These are phyloP conservation scores for Mythimna ferrago DNA, from an alignment of 2,888 invertebrate species.

Conservation along the genomic window DNA sequence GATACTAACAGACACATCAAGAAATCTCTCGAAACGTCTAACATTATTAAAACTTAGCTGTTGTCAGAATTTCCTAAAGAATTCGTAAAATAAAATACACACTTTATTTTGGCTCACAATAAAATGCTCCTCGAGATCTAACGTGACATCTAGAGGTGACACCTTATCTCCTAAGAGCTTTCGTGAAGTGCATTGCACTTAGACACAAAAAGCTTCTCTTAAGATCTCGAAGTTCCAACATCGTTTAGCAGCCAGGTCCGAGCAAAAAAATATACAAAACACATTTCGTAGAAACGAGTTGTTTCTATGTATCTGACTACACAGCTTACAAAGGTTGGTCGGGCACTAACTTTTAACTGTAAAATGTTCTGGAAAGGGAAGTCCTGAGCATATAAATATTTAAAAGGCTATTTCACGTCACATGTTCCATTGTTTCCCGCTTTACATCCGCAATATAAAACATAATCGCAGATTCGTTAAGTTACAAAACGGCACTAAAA, in stretches of 20 bases:
- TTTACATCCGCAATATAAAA: conserved; percentile 74
- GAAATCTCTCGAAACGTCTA: not conserved
- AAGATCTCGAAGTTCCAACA: conserved; percentile 9
- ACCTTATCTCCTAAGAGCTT: conserved; percentile 22
- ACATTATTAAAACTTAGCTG: not conserved
- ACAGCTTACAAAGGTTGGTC: conserved; percentile 41
- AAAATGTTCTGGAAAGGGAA: conserved; percentile 58
- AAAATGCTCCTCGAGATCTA: not conserved
- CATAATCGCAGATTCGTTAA: conserved; percentile 74
- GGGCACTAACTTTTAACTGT: conserved; percentile 61
- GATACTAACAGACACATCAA: not conserved
- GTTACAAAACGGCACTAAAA: conserved; percentile 74
- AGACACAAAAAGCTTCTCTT: conserved; percentile 17
- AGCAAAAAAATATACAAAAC: conserved; percentile 36
- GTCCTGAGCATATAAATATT: conserved; percentile 63
- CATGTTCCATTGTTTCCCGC: conserved; percentile 73
- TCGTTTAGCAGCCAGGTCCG: not conserved
- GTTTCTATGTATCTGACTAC: conserved; percentile 28
- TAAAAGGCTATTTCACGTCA: conserved; percentile 64
- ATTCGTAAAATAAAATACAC: not conserved
- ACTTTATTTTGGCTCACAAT: conserved; percentile 2
- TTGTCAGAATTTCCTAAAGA: not conserved
- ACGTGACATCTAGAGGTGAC: not conserved
- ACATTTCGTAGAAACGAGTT: conserved; percentile 33
- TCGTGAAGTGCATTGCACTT: conserved; percentile 18